Percentiles rank a stretch among this genome's conserved stretches.
These are phyloP conservation scores for Maccullochella peelii DNA, from an alignment of 2,113 vertebrate species.

Conservation along the genomic window DNA sequence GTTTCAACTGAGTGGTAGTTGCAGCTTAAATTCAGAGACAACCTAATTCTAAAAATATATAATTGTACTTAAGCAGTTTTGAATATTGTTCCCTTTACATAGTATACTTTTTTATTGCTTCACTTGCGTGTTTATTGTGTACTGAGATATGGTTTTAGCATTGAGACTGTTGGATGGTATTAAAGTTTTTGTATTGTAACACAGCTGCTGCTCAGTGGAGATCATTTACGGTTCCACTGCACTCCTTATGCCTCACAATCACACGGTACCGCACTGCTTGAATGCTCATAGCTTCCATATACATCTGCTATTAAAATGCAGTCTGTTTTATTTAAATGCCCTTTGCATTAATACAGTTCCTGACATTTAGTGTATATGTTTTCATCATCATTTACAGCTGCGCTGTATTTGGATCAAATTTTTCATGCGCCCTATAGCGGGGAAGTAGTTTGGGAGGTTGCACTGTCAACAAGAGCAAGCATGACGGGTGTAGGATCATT, in stretches of 20 bases:
- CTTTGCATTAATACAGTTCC: slow-evolving; percentile 51
- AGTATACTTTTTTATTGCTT: slow-evolving; percentile 33
- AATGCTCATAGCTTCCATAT: slow-evolving; percentile 37
- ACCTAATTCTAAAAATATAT: neutral
- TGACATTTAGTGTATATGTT: slow-evolving; percentile 54
- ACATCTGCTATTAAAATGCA: slow-evolving; percentile 59
- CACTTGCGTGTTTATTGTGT: slow-evolving; percentile 26
- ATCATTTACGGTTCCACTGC: slow-evolving; percentile 50
- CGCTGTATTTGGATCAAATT: slow-evolving; percentile 50
- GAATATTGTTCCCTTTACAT: slow-evolving; percentile 5
- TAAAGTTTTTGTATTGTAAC: slow-evolving; percentile 40
- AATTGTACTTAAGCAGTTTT: slow-evolving; percentile 3
- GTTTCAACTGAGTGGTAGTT: neutral
- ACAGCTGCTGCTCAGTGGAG: slow-evolving; percentile 46
- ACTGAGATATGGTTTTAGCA: slow-evolving; percentile 23
- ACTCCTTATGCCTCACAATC: slow-evolving; percentile 45
- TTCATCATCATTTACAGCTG: slow-evolving; percentile 51
- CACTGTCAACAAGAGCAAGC: slow-evolving; percentile 62
- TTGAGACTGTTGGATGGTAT: slow-evolving; percentile 20
- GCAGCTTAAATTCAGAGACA: slow-evolving; percentile 21
- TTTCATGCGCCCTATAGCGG: slow-evolving; percentile 17
- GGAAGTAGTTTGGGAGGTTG: slow-evolving; percentile 31
- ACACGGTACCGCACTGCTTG: slow-evolving; percentile 15
- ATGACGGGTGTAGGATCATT: slow-evolving; percentile 54
- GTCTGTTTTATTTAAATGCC: slow-evolving; percentile 56